Percentiles rank a stretch among this genome's conserved stretches.
Evolutionary conservation across 2,113 vertebrate genomes (phyloP).

Genomic region (Callorhinus ursinus): DNA sequence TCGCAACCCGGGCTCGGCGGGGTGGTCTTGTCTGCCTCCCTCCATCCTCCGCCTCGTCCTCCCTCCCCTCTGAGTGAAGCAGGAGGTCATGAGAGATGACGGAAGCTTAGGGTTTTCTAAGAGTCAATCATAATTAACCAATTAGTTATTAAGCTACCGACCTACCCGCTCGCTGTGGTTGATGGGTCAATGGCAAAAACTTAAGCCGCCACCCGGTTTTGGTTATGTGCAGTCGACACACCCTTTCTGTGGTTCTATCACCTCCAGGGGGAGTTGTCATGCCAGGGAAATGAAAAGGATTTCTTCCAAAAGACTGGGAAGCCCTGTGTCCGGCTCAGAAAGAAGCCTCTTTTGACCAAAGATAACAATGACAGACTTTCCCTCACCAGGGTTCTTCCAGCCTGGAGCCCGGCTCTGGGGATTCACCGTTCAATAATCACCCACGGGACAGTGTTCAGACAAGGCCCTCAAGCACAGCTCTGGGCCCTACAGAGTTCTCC

Average conservation of each 20-base stretch:
- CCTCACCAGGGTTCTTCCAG: neutral
- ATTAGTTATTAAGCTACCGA: neutral
- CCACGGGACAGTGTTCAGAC: neutral
- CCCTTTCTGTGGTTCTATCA: neutral
- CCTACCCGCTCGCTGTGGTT: neutral
- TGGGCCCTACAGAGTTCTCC: neutral
- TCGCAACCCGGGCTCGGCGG: fast-evolving
- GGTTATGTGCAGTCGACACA: neutral
- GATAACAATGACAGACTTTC: neutral
- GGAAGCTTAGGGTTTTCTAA: neutral
- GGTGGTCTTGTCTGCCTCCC: neutral
- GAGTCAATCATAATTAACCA: neutral
- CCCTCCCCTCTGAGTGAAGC: neutral
- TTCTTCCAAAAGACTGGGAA: neutral
- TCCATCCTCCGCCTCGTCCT: neutral
- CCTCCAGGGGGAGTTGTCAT: neutral
- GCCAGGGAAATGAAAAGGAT: neutral
- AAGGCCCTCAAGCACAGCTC: neutral
- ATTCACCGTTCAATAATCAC: neutral
- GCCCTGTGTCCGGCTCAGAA: neutral
- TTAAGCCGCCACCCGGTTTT: neutral
- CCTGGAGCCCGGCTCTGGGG: neutral
- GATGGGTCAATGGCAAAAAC: neutral
- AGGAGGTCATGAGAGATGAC: neutral
- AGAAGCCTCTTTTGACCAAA: neutral